A percentile compares a stretch with the other conserved stretches of the same genome.
Evolutionary conservation across 2,113 vertebrate genomes (phyloP).

Genomic region (Lota lota): DNA sequence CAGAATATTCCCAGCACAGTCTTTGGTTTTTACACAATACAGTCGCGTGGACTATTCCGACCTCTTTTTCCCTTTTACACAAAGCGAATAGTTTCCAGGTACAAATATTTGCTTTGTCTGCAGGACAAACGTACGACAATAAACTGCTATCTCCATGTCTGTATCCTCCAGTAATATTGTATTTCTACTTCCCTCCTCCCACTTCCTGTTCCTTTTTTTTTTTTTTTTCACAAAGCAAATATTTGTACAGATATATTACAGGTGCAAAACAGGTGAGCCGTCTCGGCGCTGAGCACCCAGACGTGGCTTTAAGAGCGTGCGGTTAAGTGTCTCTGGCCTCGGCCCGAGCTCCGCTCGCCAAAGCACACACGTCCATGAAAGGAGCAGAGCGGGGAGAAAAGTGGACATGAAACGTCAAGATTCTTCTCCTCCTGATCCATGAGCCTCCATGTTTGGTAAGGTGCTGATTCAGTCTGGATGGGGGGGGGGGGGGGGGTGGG

Average conservation of each 20-base stretch:
- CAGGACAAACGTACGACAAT: neutral
- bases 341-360: constrained; percentile 39
- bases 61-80: neutral
- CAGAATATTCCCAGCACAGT: constrained; percentile 18
- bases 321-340: constrained; percentile 45
- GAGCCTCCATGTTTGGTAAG: constrained; percentile 56
- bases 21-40: constrained; percentile 17
- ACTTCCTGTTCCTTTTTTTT: neutral
- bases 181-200: too few species aligned
- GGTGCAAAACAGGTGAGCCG: neutral
- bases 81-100: neutral
- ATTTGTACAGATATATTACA: neutral
- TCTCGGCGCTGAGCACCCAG: neutral
- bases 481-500: too few species aligned
- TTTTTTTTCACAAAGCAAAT: neutral
- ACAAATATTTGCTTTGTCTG: neutral
- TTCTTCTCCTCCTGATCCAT: constrained; percentile 35
- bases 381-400: constrained; percentile 28
- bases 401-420: constrained; percentile 47
- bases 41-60: too few species aligned
- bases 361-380: constrained; percentile 46
- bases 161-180: neutral
- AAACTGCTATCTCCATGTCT: neutral
- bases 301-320: neutral
- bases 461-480: constrained; percentile 35